phyloP scores from a whole-genome alignment of 1,140 invertebrate genomes.

The Drosophila littoralis region DNA sequence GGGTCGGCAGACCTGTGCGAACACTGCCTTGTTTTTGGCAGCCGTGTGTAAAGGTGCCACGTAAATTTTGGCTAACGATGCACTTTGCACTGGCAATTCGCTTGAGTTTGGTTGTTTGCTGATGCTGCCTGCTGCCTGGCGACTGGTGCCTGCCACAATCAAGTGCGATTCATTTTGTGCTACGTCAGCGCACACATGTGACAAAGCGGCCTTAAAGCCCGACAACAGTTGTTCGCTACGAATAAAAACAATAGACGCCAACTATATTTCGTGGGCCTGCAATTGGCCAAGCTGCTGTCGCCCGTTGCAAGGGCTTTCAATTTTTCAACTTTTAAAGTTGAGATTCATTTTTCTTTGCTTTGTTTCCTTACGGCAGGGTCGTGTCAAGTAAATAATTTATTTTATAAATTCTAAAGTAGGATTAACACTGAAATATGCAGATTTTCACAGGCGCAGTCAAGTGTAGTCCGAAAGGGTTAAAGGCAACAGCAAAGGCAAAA shows the following conservation, averaged over 20 bases:
- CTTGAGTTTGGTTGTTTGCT: slow-evolving; percentile 34
- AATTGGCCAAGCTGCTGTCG: slow-evolving; percentile 24
- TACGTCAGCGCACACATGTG: slow-evolving; percentile 60
- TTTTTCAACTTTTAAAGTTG: slow-evolving; percentile 46
- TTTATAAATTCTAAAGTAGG: slow-evolving; percentile 80
- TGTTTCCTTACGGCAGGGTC: slow-evolving; percentile 18
- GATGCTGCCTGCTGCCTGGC: not conserved
- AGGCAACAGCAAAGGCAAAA: slow-evolving; percentile 28
- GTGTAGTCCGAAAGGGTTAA: slow-evolving; percentile 64
- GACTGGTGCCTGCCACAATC: slow-evolving; percentile 62
- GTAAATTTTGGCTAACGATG: slow-evolving; percentile 80
- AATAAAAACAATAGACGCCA: slow-evolving; percentile 38
- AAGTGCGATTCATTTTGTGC: slow-evolving; percentile 80
- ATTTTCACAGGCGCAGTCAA: slow-evolving; percentile 58
- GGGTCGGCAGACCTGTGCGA: slow-evolving; percentile 9
- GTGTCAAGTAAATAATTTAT: slow-evolving; percentile 77
- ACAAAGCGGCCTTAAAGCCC: slow-evolving; percentile 43
- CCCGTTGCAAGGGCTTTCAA: slow-evolving; percentile 42
- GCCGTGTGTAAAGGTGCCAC: slow-evolving; percentile 65
- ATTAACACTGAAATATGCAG: slow-evolving; percentile 81
- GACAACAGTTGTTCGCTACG: slow-evolving; percentile 9
- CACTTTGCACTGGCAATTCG: slow-evolving; percentile 72
- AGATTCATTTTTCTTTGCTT: slow-evolving; percentile 52
- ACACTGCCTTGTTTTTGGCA: slow-evolving; percentile 70
- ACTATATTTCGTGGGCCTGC: slow-evolving; percentile 31